Base-by-base conservation (phyloP, 2,888 invertebrate genomes). In the Stenotaenia linearis region DNA sequence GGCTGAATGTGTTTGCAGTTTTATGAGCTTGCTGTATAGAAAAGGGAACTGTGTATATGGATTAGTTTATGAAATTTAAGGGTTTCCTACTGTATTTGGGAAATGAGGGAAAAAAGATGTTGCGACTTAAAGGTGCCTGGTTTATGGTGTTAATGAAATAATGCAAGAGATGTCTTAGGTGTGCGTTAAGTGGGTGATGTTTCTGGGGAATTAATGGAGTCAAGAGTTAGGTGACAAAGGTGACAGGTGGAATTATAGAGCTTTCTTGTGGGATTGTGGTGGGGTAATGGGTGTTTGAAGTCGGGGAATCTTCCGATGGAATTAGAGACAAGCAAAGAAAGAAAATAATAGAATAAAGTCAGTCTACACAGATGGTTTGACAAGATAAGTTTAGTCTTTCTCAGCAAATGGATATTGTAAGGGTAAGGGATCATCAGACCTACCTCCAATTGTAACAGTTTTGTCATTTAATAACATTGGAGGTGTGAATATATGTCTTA, bases 61-160 rank as follows among this genome's bases (percentile, higher is more conserved):
- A 25, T 61, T 61, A 61, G 25, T 61, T 61, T 23, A 61, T 61
- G 61, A 61, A 61, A 61, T 61, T 61, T 61, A 45, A 45, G 45
- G n/a, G 45, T 45, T 45, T 45, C 45, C 12, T 45, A 18, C n/a
- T 15, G 5, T 45, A 18, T 45, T 5, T 15, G 3, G 18, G 18
- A n/a, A 18, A 18, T 18, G 18, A n/a, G 45, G 12, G 45, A 1
- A 45, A n/a, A 40, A 40, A 40, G 40, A 15, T 40, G 15, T 12
- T 40, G 15, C 15, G 12, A 12, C 15, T 45, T 45, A 45, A 45
- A 45, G 45, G 45, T 18, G 45, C 3, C 2, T 45, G 40, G n/a
- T 18, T 45, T 3, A n/a, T 45, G 12, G 10, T 5, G 9, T 45
- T 45, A 45, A 18, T 45, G n/a, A 6, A 18, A 45, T 45, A 45